Conservation (phyloP, 1,140 invertebrate species). For the Lepidurus arcticus region DNA sequence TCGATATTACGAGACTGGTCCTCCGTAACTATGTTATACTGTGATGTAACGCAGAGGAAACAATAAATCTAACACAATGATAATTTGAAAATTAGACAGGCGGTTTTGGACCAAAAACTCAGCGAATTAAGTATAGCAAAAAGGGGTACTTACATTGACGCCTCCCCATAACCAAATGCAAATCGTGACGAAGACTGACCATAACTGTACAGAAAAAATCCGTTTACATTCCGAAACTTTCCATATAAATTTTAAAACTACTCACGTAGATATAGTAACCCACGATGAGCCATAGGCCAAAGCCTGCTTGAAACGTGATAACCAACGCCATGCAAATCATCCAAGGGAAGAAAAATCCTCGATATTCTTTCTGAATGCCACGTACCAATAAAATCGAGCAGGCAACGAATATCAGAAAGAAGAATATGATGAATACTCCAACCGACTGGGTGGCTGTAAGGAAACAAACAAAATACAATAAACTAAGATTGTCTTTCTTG, state of each 20-base stretch:
- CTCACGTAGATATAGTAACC: slow-evolving; percentile 87
- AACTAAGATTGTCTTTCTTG: no score
- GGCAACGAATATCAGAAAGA: slow-evolving; percentile 60
- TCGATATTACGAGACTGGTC: slow-evolving; percentile 80
- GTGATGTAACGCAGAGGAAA: slow-evolving; percentile 73
- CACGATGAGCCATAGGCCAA: slow-evolving; percentile 73
- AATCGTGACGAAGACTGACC: slow-evolving; percentile 65
- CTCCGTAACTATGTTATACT: slow-evolving; percentile 70
- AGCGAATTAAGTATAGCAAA: slow-evolving; percentile 23
- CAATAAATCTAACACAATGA: slow-evolving; percentile 66
- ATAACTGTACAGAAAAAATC: slow-evolving; percentile 55
- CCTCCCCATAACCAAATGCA: slow-evolving; percentile 71
- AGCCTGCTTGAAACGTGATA: slow-evolving; percentile 67
- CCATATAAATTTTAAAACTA: slow-evolving; percentile 17
- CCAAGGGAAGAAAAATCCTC: slow-evolving; percentile 77
- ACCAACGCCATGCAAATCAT: slow-evolving; percentile 61
- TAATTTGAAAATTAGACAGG: neutral
- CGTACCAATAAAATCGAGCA: slow-evolving; percentile 58
- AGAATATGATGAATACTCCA: slow-evolving; percentile 65
- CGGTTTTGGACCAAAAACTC: neutral
- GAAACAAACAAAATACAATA: neutral
- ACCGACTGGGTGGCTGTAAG: slow-evolving; percentile 62
- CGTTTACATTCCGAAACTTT: neutral
- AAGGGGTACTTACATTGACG: slow-evolving; percentile 65
- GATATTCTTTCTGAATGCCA: slow-evolving; percentile 57